Conservation (phyloP, 2,888 invertebrate genomes). For the Chymomyza fuscimana region DNA sequence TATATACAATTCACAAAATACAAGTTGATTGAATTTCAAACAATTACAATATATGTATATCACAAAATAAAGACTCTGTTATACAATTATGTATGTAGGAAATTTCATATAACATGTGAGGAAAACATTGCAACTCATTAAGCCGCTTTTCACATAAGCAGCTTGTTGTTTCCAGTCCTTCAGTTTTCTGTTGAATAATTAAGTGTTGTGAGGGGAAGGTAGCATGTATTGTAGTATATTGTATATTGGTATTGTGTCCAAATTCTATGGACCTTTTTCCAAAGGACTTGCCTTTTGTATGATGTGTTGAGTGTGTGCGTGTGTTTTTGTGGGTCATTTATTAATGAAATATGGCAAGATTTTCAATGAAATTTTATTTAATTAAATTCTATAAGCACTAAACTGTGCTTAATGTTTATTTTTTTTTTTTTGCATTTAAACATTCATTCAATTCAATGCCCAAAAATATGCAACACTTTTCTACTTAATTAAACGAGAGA, state of each 20-base stretch:
- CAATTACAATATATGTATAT: not conserved
- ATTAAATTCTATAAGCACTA: not conserved
- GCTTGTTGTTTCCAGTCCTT: not conserved
- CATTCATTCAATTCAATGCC: constrained; percentile 26
- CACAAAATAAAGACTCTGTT: not conserved
- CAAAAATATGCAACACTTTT: constrained; percentile 58
- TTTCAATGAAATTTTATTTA: not conserved
- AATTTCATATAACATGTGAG: not conserved
- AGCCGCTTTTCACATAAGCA: not conserved
- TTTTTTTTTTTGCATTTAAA: not conserved
- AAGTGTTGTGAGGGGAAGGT: not conserved
- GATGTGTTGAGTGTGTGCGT: not conserved
- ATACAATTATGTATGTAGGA: not conserved
- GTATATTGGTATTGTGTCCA: not conserved
- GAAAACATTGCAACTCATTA: not conserved
- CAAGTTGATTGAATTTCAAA: not conserved
- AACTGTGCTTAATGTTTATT: not conserved
- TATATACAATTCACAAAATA: not conserved
- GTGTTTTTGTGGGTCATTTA: not conserved
- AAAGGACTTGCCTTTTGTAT: too few species aligned
- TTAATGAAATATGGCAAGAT: not conserved
- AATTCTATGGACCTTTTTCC: not conserved
- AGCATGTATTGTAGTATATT: not conserved
- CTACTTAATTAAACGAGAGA: constrained; percentile 53
- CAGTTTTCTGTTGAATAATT: not conserved